Evolutionary conservation across 2,113 vertebrate species (phyloP).

Genomic region (Anhinga anhinga): DNA sequence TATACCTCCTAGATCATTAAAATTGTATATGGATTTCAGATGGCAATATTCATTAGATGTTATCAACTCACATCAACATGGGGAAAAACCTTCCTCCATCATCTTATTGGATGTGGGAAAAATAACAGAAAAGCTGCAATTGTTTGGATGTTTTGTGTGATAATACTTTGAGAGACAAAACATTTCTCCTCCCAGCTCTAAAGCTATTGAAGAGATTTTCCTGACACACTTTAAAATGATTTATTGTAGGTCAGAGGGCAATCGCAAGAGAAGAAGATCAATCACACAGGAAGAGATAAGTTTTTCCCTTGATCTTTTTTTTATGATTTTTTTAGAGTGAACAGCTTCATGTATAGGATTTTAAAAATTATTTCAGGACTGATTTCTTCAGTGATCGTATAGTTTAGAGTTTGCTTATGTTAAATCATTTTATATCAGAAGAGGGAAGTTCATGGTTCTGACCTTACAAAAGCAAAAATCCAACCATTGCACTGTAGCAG

Average conservation of each 20-base stretch:
- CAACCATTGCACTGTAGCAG: not conserved
- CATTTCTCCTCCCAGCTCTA: slow-evolving; percentile 1
- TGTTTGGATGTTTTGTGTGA: not conserved
- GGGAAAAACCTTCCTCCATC: not conserved
- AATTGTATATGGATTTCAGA: not conserved
- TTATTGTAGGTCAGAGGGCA: slow-evolving; percentile 52
- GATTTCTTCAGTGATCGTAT: not conserved
- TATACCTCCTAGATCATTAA: not conserved
- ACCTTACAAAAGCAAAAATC: not conserved
- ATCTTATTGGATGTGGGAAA: not conserved
- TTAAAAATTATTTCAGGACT: not conserved
- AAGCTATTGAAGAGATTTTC: slow-evolving; percentile 43
- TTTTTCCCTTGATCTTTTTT: slow-evolving; percentile 44
- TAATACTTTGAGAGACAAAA: slow-evolving; percentile 12
- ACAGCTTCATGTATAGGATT: not conserved
- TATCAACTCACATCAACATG: not conserved
- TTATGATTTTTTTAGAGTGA: not conserved
- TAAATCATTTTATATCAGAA: not conserved
- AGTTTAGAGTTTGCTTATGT: not conserved
- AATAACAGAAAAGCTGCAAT: slow-evolving; percentile 1
- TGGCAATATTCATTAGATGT: not conserved
- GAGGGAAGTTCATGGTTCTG: not conserved
- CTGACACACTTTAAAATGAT: slow-evolving; percentile 43
- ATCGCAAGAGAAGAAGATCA: slow-evolving; percentile 37
- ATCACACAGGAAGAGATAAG: slow-evolving; percentile 50